phyloP scores from a whole-genome alignment of 2,113 vertebrate species.

The Zosterops japonicus region DNA sequence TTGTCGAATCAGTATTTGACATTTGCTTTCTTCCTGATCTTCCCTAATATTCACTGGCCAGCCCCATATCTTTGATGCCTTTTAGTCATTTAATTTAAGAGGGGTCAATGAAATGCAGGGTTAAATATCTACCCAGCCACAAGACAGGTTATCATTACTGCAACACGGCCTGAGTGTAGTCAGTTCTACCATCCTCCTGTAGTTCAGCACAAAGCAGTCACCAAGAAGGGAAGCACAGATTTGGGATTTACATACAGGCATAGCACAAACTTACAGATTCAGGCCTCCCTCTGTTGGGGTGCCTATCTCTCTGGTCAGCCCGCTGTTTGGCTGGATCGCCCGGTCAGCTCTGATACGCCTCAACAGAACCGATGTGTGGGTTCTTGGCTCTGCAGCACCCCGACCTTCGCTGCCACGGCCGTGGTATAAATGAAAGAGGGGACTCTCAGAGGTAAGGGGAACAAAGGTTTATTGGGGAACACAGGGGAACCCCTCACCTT shows the following conservation, averaged over 20 bases:
- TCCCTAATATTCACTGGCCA: neutral
- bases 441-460: no score
- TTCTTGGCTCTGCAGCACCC: no score
- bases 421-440: no score
- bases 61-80: neutral
- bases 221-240: neutral
- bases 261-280: constrained; percentile 32
- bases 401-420: no score
- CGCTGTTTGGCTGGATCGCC: no score
- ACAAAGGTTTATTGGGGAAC: no score
- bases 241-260: neutral
- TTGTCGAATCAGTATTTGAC: neutral
- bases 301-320: no score
- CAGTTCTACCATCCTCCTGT: neutral
- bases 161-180: fast-evolving
- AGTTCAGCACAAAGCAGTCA: neutral
- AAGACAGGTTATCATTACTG: no score
- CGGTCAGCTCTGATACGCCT: no score
- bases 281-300: neutral
- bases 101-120: neutral
- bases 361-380: no score
- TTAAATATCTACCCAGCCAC: neutral
- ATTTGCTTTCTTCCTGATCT: neutral
- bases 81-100: neutral
- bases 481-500: no score